Base-by-base conservation (phyloP, 2,797 vertebrate genomes). In the Liasis olivaceus region DNA sequence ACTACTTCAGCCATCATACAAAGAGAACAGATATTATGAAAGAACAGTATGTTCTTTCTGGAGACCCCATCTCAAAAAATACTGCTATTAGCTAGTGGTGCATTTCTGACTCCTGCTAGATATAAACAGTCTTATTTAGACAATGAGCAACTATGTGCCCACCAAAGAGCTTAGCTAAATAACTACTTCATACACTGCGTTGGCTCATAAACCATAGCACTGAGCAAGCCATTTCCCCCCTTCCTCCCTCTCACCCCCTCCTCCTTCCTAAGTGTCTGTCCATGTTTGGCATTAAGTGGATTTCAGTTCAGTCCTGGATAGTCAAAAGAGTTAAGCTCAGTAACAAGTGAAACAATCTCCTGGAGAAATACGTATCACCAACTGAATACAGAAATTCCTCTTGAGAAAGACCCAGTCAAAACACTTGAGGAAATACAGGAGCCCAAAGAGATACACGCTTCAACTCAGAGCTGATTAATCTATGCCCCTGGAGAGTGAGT, bases 341-440 rank as follows among this genome's bases (percentile, higher is more conserved):
- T 93, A 84, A 64, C 59, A 77, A 86, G n/a, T 14, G 58, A 81
- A 88, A 84, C n/a, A 90, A 51, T 63, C 24, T 47, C 13, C 42
- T 14, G 24, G 87, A 85, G 87, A 59, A 89, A 72, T 91, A 85
- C 24, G 77, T 77, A 77, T 72, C 56, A 59, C 63, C 87, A 62
- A 63, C 22, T 89, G 90, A 93, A 91, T 89, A 63, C 58, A 15
- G 13, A 62, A 20, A 81, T 87, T 92, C 84, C 59, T 84, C 88
- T 90, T 92, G 84, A 93, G 90, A 86, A 87, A 77, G 69, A 87
- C 36, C 59, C 59, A 90, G 88, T 90, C 91, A 93, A 86, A 93
- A 94, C 94, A 81, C 17, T 91, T 91, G 90, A 91, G 81, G 81
- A 89, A 89, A 42, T 60, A 28, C 72, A 92, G 54, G 56, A 36